A percentile compares a stretch with the other conserved stretches of the same genome.
These are phyloP conservation scores for Amphiura filiformis DNA, from an alignment of 35 echinoderm and acorn worm species.

Conservation along the genomic window DNA sequence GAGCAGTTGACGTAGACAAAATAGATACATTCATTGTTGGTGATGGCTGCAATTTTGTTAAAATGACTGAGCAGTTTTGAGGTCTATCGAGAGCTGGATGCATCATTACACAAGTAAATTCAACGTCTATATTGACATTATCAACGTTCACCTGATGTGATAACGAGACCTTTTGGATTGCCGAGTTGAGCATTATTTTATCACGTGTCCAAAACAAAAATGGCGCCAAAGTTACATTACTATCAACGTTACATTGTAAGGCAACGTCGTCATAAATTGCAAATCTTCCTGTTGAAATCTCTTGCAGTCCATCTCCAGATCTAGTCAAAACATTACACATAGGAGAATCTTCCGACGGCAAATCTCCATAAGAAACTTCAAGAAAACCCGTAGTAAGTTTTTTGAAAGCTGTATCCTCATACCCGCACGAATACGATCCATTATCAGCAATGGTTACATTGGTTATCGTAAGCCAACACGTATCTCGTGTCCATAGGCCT, in stretches of 20 bases:
- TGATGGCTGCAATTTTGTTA: neutral
- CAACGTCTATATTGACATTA: neutral
- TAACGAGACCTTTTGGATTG: too few relatives aligned
- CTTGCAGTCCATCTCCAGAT: neutral
- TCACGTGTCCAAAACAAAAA: neutral
- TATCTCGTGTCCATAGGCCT: neutral
- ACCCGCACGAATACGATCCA: neutral
- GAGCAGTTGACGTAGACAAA: too few relatives aligned
- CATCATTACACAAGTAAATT: neutral
- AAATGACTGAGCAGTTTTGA: neutral
- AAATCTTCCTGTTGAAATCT: neutral
- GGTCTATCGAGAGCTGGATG: neutral
- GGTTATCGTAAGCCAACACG: neutral
- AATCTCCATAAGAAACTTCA: neutral
- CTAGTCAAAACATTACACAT: neutral
- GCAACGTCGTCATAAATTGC: neutral
- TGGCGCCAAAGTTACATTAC: neutral
- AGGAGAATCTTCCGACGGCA: neutral
- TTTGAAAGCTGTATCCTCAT: neutral
- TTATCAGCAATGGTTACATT: neutral
- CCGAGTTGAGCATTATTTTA: neutral
- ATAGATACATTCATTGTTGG: too few relatives aligned
- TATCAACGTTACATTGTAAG: neutral
- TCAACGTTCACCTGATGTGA: neutral
- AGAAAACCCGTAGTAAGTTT: neutral